These are phyloP conservation scores for Labroides dimidiatus DNA, from an alignment of 2,797 vertebrate species.

Conservation along the genomic window DNA sequence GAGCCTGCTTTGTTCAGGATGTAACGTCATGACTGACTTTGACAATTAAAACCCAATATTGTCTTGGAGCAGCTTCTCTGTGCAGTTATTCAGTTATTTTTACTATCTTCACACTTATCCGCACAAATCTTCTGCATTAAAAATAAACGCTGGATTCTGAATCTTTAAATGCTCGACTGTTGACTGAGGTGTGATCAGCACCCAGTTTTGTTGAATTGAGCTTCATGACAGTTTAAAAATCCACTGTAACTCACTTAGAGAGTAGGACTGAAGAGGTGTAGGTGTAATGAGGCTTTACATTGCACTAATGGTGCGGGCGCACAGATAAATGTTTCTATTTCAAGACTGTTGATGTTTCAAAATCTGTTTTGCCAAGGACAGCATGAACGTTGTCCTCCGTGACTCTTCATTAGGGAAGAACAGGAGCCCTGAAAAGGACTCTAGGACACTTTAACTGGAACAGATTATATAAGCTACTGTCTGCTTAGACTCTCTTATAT, in stretches of 20 bases:
- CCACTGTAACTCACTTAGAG: slow-evolving; percentile 35
- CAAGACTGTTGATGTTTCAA: slow-evolving; percentile 53
- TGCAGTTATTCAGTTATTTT: background rate
- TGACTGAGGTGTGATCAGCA: slow-evolving; percentile 29
- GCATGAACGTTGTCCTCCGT: slow-evolving; percentile 34
- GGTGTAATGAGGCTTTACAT: slow-evolving; percentile 61
- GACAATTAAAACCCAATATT: slow-evolving; percentile 9
- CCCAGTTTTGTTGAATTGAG: slow-evolving; percentile 11
- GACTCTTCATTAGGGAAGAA: slow-evolving; percentile 42
- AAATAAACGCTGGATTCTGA: slow-evolving; percentile 5
- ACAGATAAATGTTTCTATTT: slow-evolving; percentile 56
- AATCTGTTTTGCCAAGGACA: slow-evolving; percentile 44
- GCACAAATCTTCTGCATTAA: background rate
- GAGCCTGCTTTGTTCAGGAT: background rate
- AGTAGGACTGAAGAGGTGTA: slow-evolving; percentile 21
- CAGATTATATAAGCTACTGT: slow-evolving; percentile 2
- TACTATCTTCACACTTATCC: background rate
- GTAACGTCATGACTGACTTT: background rate
- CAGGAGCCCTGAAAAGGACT: slow-evolving; percentile 11
- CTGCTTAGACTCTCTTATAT: too few relatives aligned
- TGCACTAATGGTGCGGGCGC: slow-evolving; percentile 39
- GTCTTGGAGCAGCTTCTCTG: background rate
- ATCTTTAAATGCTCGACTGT: slow-evolving; percentile 17
- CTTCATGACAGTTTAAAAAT: slow-evolving; percentile 27
- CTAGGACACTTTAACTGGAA: background rate